Evolutionary conservation across 2,113 vertebrate species (phyloP).

Genomic region (Panthera leo): DNA sequence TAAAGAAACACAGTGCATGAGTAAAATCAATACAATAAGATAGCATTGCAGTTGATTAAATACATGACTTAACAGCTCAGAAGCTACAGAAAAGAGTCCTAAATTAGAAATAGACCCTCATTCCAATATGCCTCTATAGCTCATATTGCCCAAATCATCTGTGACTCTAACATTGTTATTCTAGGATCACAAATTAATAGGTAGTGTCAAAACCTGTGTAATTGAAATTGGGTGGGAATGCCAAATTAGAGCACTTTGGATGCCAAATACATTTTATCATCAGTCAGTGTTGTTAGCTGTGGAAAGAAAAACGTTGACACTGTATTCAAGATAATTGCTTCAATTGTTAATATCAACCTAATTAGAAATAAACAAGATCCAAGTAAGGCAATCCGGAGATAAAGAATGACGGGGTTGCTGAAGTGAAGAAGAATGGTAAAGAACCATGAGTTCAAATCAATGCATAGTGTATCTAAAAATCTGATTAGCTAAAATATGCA

Average conservation of each 20-base stretch:
- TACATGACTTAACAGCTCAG: not conserved
- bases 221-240: conserved; percentile 18
- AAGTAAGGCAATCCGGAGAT: not conserved
- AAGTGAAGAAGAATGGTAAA: not conserved
- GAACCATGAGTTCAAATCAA: not conserved
- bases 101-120: not conserved
- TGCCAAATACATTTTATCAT: conserved; percentile 25
- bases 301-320: conserved; percentile 1
- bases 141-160: not conserved
- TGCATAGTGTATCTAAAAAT: not conserved
- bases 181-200: conserved; percentile 48
- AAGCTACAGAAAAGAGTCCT: not conserved
- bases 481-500: conserved; percentile 39
- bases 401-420: not conserved
- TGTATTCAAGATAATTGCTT: conserved; percentile 42
- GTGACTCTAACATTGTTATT: conserved; percentile 13
- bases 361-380: conserved; percentile 40
- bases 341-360: conserved; percentile 47
- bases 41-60: not conserved
- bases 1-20: not conserved
- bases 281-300: conserved; percentile 29
- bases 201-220: conserved; percentile 52
- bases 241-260: not conserved
- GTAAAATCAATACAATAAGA: not conserved
- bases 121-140: not conserved